Evolutionary conservation across 2,888 invertebrate genomes (phyloP).

Genomic region (Megalurothrips usitatus): DNA sequence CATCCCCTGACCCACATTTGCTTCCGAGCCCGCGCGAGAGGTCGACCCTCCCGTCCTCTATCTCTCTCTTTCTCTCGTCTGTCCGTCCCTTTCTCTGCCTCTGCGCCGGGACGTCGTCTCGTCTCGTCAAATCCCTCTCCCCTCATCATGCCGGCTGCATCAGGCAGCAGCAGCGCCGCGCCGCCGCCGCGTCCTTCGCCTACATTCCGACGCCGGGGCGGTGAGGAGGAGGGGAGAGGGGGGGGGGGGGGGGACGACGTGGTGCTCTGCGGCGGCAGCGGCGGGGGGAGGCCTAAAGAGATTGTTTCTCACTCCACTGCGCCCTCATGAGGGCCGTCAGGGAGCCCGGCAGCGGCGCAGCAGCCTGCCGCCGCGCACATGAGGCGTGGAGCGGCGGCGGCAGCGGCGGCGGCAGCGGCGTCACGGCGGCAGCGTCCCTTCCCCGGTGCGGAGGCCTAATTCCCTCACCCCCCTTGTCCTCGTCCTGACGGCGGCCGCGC

Average conservation of each 20-base stretch:
- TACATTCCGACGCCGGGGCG: slow-evolving; percentile 8
- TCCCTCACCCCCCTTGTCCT: background rate
- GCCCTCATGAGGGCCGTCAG: background rate
- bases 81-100: too few species aligned
- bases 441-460: background rate
- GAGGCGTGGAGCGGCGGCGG: background rate
- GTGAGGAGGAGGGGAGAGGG: too few species aligned
- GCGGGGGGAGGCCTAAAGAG: slow-evolving; percentile 12
- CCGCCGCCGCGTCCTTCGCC: slow-evolving; percentile 9
- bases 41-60: background rate
- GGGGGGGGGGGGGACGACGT: background rate
- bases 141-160: background rate
- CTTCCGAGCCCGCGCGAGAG: too few species aligned
- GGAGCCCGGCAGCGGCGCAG: background rate
- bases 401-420: background rate
- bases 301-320: slow-evolving; percentile 15
- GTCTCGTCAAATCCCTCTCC: background rate
- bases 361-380: background rate
- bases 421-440: background rate
- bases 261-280: background rate
- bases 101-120: too few species aligned
- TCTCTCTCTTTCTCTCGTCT: background rate
- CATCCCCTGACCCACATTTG: too few species aligned
- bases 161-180: background rate
- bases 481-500: background rate